phyloP scores from a whole-genome alignment of 2,797 vertebrate genomes.

The Pangasius krempfi region DNA sequence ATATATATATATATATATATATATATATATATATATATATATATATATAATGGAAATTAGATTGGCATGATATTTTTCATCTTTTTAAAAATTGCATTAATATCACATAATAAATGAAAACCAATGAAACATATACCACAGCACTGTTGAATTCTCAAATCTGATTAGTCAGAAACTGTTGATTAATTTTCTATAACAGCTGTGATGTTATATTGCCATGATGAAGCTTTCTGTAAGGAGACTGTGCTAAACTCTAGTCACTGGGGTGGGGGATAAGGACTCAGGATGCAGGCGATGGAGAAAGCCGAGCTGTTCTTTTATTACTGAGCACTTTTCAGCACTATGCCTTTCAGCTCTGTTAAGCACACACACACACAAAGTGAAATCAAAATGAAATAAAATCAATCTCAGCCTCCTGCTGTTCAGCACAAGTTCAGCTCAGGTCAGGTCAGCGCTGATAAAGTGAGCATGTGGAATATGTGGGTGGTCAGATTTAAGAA shows the following conservation, averaged over 20 bases:
- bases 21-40: too few species aligned
- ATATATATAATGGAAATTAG: too few species aligned
- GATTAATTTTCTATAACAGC: background rate
- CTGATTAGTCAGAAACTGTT: background rate
- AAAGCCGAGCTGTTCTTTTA: background rate
- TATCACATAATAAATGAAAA: too few species aligned
- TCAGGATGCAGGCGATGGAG: background rate
- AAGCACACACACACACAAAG: background rate
- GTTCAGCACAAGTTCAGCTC: background rate
- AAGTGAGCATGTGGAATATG: background rate
- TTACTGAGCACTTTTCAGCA: slow-evolving; percentile 7
- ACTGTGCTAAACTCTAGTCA: too few species aligned
- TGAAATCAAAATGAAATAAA: slow-evolving; percentile 23
- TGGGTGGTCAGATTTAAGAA: background rate
- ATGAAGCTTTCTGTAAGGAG: background rate
- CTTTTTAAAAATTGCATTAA: too few species aligned
- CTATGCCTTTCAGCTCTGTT: background rate
- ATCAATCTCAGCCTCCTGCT: slow-evolving; percentile 1
- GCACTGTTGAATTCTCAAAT: background rate
- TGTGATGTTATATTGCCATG: too few species aligned
- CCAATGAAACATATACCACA: too few species aligned
- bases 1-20: too few species aligned
- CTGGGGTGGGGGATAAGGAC: too few species aligned
- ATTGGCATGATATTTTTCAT: too few species aligned
- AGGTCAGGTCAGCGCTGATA: background rate